Evolutionary conservation across 1,140 invertebrate genomes (phyloP), one percentile per base, ranked within the genome.

Genomic region (Pogonomyrmex californicus): DNA sequence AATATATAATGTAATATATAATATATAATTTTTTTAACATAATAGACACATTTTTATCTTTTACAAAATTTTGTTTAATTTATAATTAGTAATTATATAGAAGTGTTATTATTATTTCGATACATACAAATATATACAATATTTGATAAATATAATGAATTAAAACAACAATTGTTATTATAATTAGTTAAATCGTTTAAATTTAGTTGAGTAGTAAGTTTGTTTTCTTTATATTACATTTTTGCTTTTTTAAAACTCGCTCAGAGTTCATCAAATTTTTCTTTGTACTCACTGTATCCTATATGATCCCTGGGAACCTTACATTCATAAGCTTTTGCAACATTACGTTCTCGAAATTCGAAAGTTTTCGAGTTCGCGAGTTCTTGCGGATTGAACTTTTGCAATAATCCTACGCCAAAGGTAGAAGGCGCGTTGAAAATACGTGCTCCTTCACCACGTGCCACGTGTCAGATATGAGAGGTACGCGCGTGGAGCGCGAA

Each of bases 391-490:
- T 41, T 44, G 41, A 83, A 83, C 79, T 83, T 49, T 47, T 33
- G 66, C 68, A 83, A 83, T 83, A 83, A 83, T 73, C 68, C 56
- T 38, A 58, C 56, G n/a, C 14, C 14, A 79, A 47, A 38, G 5
- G n/a, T 36, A 4, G 12, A 41, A 83, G 17, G 2, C 41, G 79
- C 30, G 41, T 73, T 36, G 79, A 60, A 73, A 73, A 75, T 62
- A 60, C 54, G 47, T 81, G 77, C 63, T 23, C 30, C 58, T 56
- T 56, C 78, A 41, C 51, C 78, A 41, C 66, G 79, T 60, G 68
- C 47, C 66, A 60, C 56, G 54, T 83, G 68, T 83, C 68, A 83
- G 79, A 83, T 83, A 83, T 83, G 79, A 60, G 30, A 75, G 54
- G 79, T 68, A 83, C 79, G 79, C 68, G 56, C 63, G 36, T 17